phyloP scores from a whole-genome alignment of 35 echinoderm and acorn worm genomes.

The Patiria miniata region DNA sequence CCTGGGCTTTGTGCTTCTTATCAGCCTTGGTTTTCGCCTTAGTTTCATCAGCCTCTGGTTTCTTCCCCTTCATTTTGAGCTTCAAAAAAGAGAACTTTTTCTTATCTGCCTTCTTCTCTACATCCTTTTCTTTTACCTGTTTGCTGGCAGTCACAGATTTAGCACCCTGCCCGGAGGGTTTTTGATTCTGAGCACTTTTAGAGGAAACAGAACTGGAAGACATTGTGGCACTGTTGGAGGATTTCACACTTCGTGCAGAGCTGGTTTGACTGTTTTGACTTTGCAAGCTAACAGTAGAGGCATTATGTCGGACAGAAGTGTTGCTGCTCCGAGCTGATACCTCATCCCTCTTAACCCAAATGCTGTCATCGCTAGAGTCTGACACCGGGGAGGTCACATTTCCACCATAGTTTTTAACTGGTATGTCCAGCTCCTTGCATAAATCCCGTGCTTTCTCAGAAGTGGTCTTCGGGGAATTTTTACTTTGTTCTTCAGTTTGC shows the following conservation, averaged over 20 bases:
- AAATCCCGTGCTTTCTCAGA: constrained; percentile 58
- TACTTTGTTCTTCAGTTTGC: neutral
- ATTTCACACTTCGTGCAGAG: constrained; percentile 8
- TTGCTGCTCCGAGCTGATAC: neutral
- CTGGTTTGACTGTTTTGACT: constrained; percentile 5
- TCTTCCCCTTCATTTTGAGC: constrained; percentile 82
- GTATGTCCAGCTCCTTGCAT: constrained; percentile 82
- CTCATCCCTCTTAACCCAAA: constrained; percentile 89
- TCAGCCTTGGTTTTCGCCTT: constrained; percentile 44
- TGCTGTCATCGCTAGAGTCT: constrained; percentile 50
- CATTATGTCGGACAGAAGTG: constrained; percentile 8
- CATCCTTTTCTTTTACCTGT: constrained; percentile 41
- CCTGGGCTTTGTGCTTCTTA: constrained; percentile 9
- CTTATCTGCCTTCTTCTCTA: constrained; percentile 81
- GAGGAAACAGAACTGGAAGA: neutral
- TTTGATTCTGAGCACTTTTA: neutral
- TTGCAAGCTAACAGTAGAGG: constrained; percentile 18
- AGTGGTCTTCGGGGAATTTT: constrained; percentile 25
- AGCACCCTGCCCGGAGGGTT: neutral
- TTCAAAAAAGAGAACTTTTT: constrained; percentile 96
- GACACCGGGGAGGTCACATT: constrained; percentile 78
- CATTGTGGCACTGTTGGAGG: constrained; percentile 1
- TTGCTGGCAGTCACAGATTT: neutral
- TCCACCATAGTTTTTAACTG: constrained; percentile 83
- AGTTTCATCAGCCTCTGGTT: constrained; percentile 53